A percentile compares a stretch with the other conserved stretches of the same genome.
These are phyloP conservation scores for Conchocele bisecta DNA, from an alignment of 2,888 invertebrate genomes.

Conservation along the genomic window DNA sequence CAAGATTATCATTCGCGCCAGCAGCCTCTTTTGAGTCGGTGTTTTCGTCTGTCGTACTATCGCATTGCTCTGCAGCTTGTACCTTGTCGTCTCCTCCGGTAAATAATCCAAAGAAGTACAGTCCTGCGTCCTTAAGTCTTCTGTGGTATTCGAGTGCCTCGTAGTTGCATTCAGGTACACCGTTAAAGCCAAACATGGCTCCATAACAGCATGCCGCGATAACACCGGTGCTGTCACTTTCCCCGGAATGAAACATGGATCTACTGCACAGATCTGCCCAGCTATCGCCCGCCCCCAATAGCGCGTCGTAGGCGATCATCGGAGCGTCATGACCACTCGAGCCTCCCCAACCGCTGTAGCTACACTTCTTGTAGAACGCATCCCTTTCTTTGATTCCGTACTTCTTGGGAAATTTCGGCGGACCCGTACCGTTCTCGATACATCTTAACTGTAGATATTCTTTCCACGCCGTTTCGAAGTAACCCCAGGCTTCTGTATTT, in stretches of 20 bases:
- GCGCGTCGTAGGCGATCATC: conserved; percentile 78
- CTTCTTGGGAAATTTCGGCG: conserved; percentile 70
- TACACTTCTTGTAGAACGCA: conserved; percentile 73
- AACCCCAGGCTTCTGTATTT: conserved; percentile 73
- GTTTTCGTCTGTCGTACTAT: too few relatives aligned
- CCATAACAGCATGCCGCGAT: conserved; percentile 81
- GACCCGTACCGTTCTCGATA: conserved; percentile 64
- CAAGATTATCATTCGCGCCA: too few relatives aligned
- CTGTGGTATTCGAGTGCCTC: too few relatives aligned
- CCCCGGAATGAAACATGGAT: too few relatives aligned
- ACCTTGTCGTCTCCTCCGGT: too few relatives aligned
- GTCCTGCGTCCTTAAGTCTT: too few relatives aligned
- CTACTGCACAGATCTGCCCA: conserved; percentile 44
- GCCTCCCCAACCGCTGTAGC: conserved; percentile 79
- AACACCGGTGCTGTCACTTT: conserved; percentile 81
- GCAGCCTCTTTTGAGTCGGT: too few relatives aligned
- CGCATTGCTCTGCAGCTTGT: too few relatives aligned
- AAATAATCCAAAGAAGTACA: too few relatives aligned
- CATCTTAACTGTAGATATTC: conserved; percentile 67
- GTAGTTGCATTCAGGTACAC: conserved; percentile 75
- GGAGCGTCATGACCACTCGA: conserved; percentile 81
- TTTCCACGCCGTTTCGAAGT: conserved; percentile 75
- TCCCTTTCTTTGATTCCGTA: conserved; percentile 76
- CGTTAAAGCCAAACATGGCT: conserved; percentile 76
- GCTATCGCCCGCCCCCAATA: conserved; percentile 24